Evolutionary conservation across 2,113 vertebrate species (phyloP).

Genomic region (Neodontobutis hainanensis): DNA sequence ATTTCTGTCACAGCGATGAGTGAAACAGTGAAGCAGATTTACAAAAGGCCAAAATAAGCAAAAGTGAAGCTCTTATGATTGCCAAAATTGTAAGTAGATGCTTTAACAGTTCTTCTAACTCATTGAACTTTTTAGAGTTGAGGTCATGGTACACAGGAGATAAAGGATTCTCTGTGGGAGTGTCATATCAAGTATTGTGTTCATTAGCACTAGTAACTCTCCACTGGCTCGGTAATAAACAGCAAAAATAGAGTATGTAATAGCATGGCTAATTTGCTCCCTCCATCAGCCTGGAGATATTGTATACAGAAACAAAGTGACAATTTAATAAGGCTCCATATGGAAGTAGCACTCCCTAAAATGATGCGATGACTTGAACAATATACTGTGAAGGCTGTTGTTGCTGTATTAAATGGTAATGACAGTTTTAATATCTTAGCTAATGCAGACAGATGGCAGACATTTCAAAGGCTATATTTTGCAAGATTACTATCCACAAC

Average conservation of each 20-base stretch:
- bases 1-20: conserved; percentile 24
- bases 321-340: conserved; percentile 14
- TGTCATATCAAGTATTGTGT: background rate
- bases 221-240: background rate
- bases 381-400: conserved; percentile 2
- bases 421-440: background rate
- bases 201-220: background rate
- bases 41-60: conserved; percentile 2
- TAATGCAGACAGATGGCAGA: conserved; percentile 6
- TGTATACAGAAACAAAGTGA: conserved; percentile 7
- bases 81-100: too few species aligned
- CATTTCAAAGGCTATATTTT: conserved; percentile 1
- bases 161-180: background rate
- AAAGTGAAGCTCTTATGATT: too few species aligned
- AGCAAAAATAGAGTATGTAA: background rate
- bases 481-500: background rate
- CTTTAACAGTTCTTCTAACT: background rate
- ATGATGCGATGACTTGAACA: conserved; percentile 8
- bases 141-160: background rate
- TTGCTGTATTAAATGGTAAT: background rate
- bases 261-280: conserved; percentile 10
- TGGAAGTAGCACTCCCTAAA: conserved; percentile 3
- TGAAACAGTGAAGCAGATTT: conserved; percentile 15
- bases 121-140: background rate
- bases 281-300: conserved; percentile 1